Conservation (phyloP, 2,113 vertebrate species). For the Cyanocitta stelleri region DNA sequence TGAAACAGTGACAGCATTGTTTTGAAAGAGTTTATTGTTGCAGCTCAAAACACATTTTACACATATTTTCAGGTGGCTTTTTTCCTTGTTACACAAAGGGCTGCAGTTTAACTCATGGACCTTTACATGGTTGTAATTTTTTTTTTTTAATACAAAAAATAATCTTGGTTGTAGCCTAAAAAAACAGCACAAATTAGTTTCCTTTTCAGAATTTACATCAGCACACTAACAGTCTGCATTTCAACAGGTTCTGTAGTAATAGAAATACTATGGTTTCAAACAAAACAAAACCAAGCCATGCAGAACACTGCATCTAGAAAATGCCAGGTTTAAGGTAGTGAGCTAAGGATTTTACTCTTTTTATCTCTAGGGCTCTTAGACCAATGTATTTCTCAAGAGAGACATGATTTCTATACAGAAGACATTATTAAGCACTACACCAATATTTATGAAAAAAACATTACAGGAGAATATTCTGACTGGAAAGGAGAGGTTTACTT, state of each 20-base stretch:
- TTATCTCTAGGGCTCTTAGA: neutral
- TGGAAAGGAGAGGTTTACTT: neutral
- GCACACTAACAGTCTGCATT: neutral
- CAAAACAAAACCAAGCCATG: neutral
- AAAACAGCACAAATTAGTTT: neutral
- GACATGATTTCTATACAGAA: neutral
- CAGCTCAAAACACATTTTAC: neutral
- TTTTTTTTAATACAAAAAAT: neutral
- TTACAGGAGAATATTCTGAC: neutral
- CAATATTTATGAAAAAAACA: neutral
- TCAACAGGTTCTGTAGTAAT: constrained; percentile 14
- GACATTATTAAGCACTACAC: neutral
- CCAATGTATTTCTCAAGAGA: neutral
- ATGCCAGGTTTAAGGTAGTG: constrained; percentile 13
- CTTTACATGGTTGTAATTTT: neutral
- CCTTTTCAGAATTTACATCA: neutral
- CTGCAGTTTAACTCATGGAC: neutral
- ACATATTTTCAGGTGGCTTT: neutral
- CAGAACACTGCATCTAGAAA: neutral
- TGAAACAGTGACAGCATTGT: constrained; percentile 53
- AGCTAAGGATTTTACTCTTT: constrained; percentile 17
- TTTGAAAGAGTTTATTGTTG: constrained; percentile 42
- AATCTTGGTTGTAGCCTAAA: neutral
- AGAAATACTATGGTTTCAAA: neutral
- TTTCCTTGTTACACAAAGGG: neutral